A percentile compares a stretch with the other conserved stretches of the same genome.
Evolutionary conservation across 1,140 invertebrate species (phyloP).

Genomic region (Cydia splendana): DNA sequence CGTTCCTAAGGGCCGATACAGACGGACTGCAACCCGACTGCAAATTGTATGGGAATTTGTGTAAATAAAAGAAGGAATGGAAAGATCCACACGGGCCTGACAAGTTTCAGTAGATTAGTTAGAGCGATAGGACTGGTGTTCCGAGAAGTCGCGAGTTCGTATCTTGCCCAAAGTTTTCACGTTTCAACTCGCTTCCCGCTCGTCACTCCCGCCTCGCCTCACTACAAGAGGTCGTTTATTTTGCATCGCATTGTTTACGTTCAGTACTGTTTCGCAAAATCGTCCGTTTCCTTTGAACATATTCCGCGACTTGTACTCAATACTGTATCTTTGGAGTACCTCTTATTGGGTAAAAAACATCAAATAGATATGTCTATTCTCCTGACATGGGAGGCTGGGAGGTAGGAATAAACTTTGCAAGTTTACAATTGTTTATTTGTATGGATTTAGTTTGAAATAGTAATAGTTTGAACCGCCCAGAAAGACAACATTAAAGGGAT

Average conservation of each 20-base stretch:
- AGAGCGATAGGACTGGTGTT: no score
- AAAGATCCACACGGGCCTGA: no score
- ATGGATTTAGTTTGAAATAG: neutral
- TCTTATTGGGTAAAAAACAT: constrained; percentile 13
- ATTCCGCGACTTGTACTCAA: neutral
- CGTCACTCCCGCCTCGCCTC: neutral
- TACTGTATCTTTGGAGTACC: neutral
- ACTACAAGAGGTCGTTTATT: constrained; percentile 10
- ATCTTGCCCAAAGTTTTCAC: no score
- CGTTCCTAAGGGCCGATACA: no score
- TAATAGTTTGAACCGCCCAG: neutral
- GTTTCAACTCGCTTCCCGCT: neutral
- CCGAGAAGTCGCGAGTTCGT: no score
- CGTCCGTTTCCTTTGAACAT: constrained; percentile 22
- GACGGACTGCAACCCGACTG: no score
- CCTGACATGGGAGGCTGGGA: neutral
- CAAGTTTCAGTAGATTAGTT: no score
- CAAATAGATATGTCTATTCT: neutral
- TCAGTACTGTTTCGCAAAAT: constrained; percentile 28
- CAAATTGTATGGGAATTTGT: no score
- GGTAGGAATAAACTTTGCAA: neutral
- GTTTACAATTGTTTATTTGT: no score
- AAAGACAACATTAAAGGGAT: no score
- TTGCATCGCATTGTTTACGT: constrained; percentile 26
- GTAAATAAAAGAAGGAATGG: no score